phyloP scores from a whole-genome alignment of 2,797 vertebrate species.

The Pantherophis alleghaniensis region DNA sequence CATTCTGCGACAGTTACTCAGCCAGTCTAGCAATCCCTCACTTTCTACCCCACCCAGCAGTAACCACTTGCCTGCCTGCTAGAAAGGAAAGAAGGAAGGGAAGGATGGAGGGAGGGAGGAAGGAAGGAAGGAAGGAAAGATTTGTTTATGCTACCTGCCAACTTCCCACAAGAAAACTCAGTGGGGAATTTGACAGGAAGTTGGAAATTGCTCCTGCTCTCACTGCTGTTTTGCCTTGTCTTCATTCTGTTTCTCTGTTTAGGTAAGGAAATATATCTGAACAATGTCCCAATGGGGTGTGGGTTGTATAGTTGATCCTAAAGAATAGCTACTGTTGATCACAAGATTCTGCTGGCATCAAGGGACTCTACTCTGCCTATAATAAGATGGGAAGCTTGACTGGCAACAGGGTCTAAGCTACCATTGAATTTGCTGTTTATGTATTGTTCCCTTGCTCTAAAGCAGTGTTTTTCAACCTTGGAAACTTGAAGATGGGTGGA shows the following conservation, averaged over 20 bases:
- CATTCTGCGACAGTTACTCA: neutral
- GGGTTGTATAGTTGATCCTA: neutral
- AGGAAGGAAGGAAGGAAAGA: neutral
- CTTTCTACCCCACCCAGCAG: neutral
- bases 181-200: too few species aligned
- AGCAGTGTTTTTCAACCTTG: neutral
- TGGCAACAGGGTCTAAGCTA: neutral
- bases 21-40: neutral
- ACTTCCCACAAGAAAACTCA: neutral
- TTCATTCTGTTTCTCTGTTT: neutral
- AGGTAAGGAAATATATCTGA: neutral
- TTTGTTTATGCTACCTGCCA: neutral
- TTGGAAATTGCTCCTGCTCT: neutral
- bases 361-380: neutral
- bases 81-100: neutral
- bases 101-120: too few species aligned
- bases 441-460: neutral
- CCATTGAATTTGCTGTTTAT: neutral
- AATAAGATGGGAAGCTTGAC: neutral
- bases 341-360: neutral
- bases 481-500: too few species aligned
- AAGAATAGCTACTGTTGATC: neutral
- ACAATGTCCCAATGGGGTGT: neutral
- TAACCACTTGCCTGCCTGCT: neutral
- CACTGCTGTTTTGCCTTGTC: neutral